Percentiles rank a stretch among this genome's conserved stretches.
Conservation (phyloP, 2,888 invertebrate genomes). For the Pristionchus japonicus region DNA sequence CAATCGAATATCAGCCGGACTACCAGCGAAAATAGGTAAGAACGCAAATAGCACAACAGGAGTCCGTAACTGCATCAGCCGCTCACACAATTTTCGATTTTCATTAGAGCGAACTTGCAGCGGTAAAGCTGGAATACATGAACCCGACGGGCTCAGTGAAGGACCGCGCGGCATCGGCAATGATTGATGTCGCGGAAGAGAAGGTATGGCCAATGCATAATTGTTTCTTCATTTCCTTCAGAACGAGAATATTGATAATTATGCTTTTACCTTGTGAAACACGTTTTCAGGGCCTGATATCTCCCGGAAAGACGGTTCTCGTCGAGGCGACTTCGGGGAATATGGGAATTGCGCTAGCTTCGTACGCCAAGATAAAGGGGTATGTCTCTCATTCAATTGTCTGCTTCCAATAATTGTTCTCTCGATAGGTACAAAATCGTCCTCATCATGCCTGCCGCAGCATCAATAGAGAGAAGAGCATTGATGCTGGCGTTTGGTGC, state of each 20-base stretch:
- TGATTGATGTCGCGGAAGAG: constrained; percentile 68
- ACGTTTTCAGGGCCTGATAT: constrained; percentile 50
- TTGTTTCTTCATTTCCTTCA: too few relatives aligned
- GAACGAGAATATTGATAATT: background rate
- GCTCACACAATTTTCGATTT: background rate
- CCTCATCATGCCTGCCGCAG: constrained; percentile 65
- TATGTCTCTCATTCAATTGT: background rate
- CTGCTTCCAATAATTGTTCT: too few relatives aligned
- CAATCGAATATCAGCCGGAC: constrained; percentile 52
- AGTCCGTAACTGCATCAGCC: too few relatives aligned
- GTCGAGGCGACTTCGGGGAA: constrained; percentile 72
- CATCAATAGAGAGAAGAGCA: constrained; percentile 58
- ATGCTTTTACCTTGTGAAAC: background rate
- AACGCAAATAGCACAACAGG: background rate
- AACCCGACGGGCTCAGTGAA: constrained; percentile 73
- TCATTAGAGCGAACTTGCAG: constrained; percentile 51
- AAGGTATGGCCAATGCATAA: too few relatives aligned
- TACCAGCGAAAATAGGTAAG: background rate
- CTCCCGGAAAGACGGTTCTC: constrained; percentile 65
- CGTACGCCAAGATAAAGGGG: constrained; percentile 18
- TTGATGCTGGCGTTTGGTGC: constrained; percentile 63
- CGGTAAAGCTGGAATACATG: constrained; percentile 73
- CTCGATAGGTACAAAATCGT: constrained; percentile 63
- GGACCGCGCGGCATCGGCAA: constrained; percentile 70
- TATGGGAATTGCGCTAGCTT: constrained; percentile 73